Base-by-base conservation (phyloP, 2,888 invertebrate genomes). In the Chamaedrilus cognettii region DNA sequence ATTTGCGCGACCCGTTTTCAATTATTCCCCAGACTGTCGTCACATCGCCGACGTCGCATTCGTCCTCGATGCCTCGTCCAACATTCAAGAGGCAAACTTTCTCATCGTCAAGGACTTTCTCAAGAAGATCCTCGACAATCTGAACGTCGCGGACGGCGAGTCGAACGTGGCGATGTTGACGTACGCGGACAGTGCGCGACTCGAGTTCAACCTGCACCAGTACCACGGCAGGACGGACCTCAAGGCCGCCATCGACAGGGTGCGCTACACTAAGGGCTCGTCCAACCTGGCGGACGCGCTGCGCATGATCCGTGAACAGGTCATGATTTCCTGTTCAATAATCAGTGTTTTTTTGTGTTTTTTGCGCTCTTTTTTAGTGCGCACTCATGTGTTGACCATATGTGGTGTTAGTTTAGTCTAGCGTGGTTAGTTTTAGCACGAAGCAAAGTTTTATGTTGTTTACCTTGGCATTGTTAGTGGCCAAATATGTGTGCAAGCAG, bases 261-360 rank as follows among this genome's bases (percentile, higher is more conserved):
- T 77, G 7, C 69, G 68, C 23, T 80, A 79, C 68, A 70, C 68
- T 11, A 76, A 74, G 34, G 81, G 81, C 0, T 74, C 72, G 28
- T 79, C 80, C 26, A 79, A 80, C 73, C 78, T 80, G 0, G 79
- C 79, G 4, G 78, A 71, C 23, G 80, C 77, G 11, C 64, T 81
- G 4, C 35, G 70, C 32, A 63, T 72, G 15, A 72, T 78, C 71
- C 66, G 75, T 2, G 66, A 70, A 50, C 34, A 66, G 49, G 57
- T 42, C 19, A 42, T 11, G 42, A 42, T n/a, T n/a, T n/a, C n/a
- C n/a, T n/a, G n/a, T n/a, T n/a, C n/a, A n/a, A n/a, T n/a, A n/a
- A n/a, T n/a, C n/a, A n/a, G n/a, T n/a, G n/a, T n/a, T n/a, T n/a
- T n/a, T n/a, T n/a, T n/a, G n/a, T n/a, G n/a, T n/a, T n/a, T n/a